A percentile compares a stretch with the other conserved stretches of the same genome.
Evolutionary conservation across 2,113 vertebrate species (phyloP).

Genomic region (Elephantulus edwardii): DNA sequence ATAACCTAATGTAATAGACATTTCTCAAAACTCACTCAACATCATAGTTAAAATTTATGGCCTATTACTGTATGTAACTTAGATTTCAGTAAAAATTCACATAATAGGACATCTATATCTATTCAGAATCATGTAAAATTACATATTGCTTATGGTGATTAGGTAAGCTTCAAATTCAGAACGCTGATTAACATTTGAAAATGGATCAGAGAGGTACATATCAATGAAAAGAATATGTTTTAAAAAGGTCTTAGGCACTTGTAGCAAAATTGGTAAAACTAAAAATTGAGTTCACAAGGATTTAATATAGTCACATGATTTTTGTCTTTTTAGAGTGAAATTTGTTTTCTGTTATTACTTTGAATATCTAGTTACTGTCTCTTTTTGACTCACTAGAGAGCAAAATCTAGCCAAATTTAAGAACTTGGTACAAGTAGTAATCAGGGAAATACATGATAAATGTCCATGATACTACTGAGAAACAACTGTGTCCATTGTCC

Average conservation of each 20-base stretch:
- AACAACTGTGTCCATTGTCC: too few relatives aligned
- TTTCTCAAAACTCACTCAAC: not conserved
- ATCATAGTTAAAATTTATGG: not conserved
- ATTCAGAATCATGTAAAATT: not conserved
- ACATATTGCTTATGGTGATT: not conserved
- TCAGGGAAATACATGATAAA: too few relatives aligned
- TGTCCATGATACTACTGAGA: too few relatives aligned
- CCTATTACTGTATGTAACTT: not conserved
- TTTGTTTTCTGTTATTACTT: too few relatives aligned
- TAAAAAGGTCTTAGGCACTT: slow-evolving; percentile 10
- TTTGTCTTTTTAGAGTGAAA: too few relatives aligned
- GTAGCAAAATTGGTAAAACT: not conserved
- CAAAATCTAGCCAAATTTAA: too few relatives aligned
- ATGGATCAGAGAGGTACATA: not conserved
- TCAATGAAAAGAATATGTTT: not conserved
- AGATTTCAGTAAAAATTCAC: not conserved
- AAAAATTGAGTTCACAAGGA: not conserved
- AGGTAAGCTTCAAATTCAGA: not conserved
- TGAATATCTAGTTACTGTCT: too few relatives aligned
- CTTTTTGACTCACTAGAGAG: too few relatives aligned
- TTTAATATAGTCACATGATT: not conserved
- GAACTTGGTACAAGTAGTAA: too few relatives aligned
- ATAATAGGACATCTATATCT: too few relatives aligned
- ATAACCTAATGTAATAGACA: not conserved
- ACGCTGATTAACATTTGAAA: not conserved